These are phyloP conservation scores for Bos indicus DNA, from an alignment of 2,113 vertebrate genomes.

Conservation along the genomic window DNA sequence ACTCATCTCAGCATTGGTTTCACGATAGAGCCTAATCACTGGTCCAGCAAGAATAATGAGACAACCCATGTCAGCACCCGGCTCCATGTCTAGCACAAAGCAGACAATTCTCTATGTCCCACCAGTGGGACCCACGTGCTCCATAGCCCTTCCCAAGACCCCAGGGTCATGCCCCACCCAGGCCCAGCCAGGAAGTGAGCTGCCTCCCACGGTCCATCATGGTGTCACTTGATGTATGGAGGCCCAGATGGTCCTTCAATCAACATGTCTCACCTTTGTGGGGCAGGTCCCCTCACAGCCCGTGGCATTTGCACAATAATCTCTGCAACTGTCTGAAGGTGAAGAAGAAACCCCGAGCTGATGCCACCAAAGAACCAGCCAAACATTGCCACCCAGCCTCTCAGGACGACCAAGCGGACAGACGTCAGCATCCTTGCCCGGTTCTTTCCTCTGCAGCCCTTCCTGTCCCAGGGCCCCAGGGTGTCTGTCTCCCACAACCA, in stretches of 20 bases:
- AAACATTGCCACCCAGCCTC: background rate
- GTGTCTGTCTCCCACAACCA: background rate
- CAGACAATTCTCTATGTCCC: background rate
- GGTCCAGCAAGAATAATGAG: background rate
- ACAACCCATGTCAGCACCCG: background rate
- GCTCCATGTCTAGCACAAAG: background rate
- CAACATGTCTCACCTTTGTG: accelerated
- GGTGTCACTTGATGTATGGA: background rate
- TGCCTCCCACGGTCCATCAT: background rate
- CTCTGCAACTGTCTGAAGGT: background rate
- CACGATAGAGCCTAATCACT: background rate
- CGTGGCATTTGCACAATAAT: background rate
- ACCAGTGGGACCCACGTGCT: background rate
- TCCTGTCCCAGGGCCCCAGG: background rate
- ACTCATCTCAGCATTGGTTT: background rate
- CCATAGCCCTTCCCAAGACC: background rate
- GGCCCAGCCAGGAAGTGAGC: background rate
- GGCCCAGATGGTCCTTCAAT: background rate
- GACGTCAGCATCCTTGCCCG: background rate
- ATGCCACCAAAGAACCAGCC: background rate
- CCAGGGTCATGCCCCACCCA: background rate
- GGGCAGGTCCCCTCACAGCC: background rate
- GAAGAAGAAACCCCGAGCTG: background rate
- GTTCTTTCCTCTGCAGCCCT: background rate
- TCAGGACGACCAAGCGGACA: accelerated